These are phyloP conservation scores for Amorpha juglandis DNA, from an alignment of 2,888 invertebrate species.

Conservation along the genomic window DNA sequence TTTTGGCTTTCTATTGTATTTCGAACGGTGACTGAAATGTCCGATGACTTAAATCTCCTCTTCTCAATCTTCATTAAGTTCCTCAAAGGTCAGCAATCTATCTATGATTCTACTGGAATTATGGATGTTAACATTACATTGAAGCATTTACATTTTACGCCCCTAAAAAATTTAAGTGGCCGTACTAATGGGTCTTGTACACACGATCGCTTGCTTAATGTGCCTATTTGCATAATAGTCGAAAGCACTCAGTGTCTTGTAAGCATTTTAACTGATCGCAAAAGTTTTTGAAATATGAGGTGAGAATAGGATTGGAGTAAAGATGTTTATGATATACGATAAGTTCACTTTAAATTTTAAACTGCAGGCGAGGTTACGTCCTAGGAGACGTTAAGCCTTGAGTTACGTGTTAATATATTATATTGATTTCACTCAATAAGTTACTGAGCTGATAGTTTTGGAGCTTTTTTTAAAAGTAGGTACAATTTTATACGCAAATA, in stretches of 20 bases:
- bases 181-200: slow-evolving; percentile 48
- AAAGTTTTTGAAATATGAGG: slow-evolving; percentile 18
- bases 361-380: not conserved
- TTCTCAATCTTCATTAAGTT: no score
- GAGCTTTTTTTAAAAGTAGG: no score
- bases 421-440: no score
- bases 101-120: no score
- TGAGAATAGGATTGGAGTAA: not conserved
- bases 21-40: no score
- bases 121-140: no score
- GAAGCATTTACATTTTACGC: no score
- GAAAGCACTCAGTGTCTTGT: slow-evolving; percentile 49
- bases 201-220: slow-evolving; percentile 59
- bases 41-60: no score
- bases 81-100: no score
- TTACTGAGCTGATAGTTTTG: no score
- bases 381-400: not conserved
- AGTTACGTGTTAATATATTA: not conserved
- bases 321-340: not conserved
- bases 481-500: no score
- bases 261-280: slow-evolving; percentile 18
- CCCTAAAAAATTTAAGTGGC: slow-evolving; percentile 46
- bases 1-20: no score
- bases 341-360: not conserved
- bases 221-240: slow-evolving; percentile 60